Conservation (phyloP, 2,888 invertebrate genomes). For the Lingula anatina region DNA sequence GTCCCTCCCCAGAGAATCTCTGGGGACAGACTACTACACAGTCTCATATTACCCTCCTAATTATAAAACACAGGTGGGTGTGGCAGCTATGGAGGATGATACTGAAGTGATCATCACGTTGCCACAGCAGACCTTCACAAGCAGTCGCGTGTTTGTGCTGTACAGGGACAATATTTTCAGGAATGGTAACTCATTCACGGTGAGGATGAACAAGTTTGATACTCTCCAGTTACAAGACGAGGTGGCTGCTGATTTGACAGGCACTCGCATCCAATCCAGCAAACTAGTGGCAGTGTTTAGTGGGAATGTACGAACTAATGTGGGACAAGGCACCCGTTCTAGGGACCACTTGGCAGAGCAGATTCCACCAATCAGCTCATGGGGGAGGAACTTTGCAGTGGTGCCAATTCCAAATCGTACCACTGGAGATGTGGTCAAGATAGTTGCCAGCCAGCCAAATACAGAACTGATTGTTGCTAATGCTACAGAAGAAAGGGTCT, state of each 20-base stretch:
- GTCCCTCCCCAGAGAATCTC: constrained; percentile 20
- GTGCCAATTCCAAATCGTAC: constrained; percentile 15
- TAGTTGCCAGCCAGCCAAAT: constrained; percentile 7
- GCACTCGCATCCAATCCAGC: constrained; percentile 19
- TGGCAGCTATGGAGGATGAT: constrained; percentile 12
- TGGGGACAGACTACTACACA: constrained; percentile 21
- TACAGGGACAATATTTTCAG: constrained; percentile 14
- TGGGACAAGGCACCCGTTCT: constrained; percentile 23
- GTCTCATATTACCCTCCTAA: constrained; percentile 16
- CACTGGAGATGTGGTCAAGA: constrained; percentile 13
- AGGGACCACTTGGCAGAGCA: constrained; percentile 21
- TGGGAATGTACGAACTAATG: no score
- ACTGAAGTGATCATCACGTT: constrained; percentile 15
- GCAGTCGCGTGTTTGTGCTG: constrained; percentile 4
- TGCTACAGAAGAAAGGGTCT: no score
- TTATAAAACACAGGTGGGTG: constrained; percentile 9
- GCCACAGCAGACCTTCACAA: constrained; percentile 5
- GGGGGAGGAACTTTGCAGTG: constrained; percentile 17
- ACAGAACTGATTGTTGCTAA: neutral
- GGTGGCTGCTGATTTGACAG: constrained; percentile 25
- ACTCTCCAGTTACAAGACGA: constrained; percentile 18
- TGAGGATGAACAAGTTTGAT: constrained; percentile 15
- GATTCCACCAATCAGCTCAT: constrained; percentile 16
- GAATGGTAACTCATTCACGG: constrained; percentile 12
- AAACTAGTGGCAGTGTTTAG: constrained; percentile 26